These are phyloP conservation scores for Nycteola revayana DNA, from an alignment of 2,888 invertebrate genomes.

Conservation along the genomic window DNA sequence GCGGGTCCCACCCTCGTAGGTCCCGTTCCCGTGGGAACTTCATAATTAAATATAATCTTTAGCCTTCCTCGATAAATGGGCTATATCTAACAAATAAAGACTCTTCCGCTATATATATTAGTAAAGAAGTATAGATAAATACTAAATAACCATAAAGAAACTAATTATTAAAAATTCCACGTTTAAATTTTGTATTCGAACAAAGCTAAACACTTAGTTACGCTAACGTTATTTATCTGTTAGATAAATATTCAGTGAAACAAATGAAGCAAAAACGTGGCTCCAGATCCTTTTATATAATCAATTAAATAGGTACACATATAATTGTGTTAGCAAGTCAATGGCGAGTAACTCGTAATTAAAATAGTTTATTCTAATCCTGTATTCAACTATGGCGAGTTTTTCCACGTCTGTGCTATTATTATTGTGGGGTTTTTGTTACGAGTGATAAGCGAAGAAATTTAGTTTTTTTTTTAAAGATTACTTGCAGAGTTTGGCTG, in stretches of 20 bases:
- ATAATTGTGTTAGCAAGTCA: constrained; percentile 51
- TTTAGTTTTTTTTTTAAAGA: too few relatives aligned
- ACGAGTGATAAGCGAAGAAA: constrained; percentile 30
- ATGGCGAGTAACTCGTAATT: constrained; percentile 58
- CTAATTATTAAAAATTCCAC: too few relatives aligned
- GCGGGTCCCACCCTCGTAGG: too few relatives aligned
- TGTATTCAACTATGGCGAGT: constrained; percentile 53
- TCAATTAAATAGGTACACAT: constrained; percentile 52
- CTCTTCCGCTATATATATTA: too few relatives aligned
- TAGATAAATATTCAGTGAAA: constrained; percentile 38
- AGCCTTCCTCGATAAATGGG: too few relatives aligned
- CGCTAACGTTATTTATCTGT: neutral
- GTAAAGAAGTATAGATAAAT: too few relatives aligned
- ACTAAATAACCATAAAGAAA: too few relatives aligned
- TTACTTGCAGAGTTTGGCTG: too few relatives aligned
- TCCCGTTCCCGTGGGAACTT: too few relatives aligned
- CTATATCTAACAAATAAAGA: too few relatives aligned
- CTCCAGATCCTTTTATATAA: constrained; percentile 26
- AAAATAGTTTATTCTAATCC: constrained; percentile 63
- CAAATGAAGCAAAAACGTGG: constrained; percentile 44
- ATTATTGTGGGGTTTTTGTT: constrained; percentile 32
- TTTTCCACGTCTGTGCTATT: constrained; percentile 55
- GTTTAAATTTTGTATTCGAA: neutral
- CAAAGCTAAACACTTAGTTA: neutral
- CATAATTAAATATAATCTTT: too few relatives aligned